A percentile compares a stretch with the other conserved stretches of the same genome.
phyloP scores from a whole-genome alignment of 2,888 invertebrate genomes.

The Eupeodes luniger region DNA sequence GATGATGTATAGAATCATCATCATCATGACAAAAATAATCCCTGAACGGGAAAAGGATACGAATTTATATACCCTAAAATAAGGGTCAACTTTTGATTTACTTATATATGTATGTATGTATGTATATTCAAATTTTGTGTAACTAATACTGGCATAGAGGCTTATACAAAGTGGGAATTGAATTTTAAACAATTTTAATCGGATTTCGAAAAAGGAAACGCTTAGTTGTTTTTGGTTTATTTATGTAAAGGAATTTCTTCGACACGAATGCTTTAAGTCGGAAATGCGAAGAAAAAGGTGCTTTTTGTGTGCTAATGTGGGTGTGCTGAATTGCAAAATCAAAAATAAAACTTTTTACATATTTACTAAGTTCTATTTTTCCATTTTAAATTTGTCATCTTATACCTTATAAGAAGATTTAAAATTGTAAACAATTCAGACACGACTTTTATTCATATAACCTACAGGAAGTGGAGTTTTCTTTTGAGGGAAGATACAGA shows the following conservation, averaged over 20 bases:
- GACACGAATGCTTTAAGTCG: neutral
- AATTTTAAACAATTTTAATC: constrained; percentile 30
- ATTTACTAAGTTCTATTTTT: neutral
- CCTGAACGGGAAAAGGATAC: constrained; percentile 14
- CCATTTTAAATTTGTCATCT: too few relatives aligned
- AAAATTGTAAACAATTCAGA: too few relatives aligned
- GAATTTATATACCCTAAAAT: constrained; percentile 34
- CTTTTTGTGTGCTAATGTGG: neutral
- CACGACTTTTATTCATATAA: neutral
- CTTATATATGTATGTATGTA: too few relatives aligned
- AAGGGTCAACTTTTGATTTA: constrained; percentile 25
- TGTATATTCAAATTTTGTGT: constrained; percentile 22
- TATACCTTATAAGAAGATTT: too few relatives aligned
- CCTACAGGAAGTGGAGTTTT: too few relatives aligned
- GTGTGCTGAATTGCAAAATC: constrained; percentile 6
- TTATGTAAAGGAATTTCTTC: constrained; percentile 1
- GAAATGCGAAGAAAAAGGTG: neutral
- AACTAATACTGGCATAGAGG: neutral
- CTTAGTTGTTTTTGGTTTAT: neutral
- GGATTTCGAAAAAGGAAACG: neutral
- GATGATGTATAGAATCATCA: constrained; percentile 19
- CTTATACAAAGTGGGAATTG: constrained; percentile 14
- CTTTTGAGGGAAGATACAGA: too few relatives aligned
- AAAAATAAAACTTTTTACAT: neutral
- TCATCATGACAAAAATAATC: neutral